phyloP scores from a whole-genome alignment of 2,888 invertebrate species.

The Lydus trimaculatus region DNA sequence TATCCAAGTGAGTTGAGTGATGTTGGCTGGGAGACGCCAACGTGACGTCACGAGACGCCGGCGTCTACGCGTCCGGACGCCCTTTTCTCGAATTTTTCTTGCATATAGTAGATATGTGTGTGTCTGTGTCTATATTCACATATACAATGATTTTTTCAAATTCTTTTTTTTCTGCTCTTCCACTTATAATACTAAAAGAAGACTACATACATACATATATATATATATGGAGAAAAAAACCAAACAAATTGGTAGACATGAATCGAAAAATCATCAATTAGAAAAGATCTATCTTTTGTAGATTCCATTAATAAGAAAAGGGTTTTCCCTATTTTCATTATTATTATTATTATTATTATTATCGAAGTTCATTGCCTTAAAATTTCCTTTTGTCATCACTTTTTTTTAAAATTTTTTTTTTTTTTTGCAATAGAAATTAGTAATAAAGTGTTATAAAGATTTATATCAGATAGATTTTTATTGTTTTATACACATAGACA shows the following conservation, averaged over 20 bases:
- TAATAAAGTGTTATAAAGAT: neutral
- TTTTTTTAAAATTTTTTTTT: too few species aligned
- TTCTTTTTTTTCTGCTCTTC: too few species aligned
- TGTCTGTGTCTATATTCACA: too few species aligned
- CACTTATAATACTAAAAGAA: neutral
- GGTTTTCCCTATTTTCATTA: neutral
- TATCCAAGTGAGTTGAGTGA: constrained; percentile 45
- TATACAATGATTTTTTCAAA: too few species aligned
- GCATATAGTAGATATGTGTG: neutral
- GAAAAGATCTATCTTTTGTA: neutral
- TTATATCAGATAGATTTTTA: neutral
- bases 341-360: neutral
- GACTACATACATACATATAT: too few species aligned
- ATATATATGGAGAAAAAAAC: neutral
- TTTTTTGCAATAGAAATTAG: too few species aligned
- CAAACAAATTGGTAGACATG: neutral
- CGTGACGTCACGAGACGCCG: constrained; percentile 55
- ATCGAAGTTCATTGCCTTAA: neutral
- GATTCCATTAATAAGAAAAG: too few species aligned
- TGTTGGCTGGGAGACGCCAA: constrained; percentile 54
- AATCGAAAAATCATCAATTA: neutral
- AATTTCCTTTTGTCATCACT: neutral
- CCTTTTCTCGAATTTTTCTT: constrained; percentile 23
- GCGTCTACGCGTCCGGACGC: constrained; percentile 50
- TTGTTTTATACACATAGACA: neutral